Evolutionary conservation across 1,140 invertebrate genomes (phyloP), one percentile per base, ranked within the genome.

Genomic region (Penaeus indicus): DNA sequence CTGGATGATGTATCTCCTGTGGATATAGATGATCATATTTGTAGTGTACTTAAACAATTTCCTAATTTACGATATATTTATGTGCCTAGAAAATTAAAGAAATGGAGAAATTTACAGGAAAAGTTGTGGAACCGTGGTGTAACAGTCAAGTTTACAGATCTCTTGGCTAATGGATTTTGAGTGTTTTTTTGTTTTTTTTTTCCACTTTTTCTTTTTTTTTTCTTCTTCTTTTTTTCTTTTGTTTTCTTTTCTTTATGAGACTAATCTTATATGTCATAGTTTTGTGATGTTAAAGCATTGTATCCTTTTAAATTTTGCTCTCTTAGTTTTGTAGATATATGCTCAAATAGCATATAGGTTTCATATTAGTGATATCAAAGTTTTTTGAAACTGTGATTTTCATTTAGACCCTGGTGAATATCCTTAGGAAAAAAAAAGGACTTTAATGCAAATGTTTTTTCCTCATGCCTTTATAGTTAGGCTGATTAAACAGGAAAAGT

Each of bases 21-120:
- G 67, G 87, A 88, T 84, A 84, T 88, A 54, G 87, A 88, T 84
- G 87, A 88, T 5, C 87, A 88, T 47, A 8, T 88, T 4, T 88
- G 87, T 84, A 27, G 62, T 25, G 78, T 88, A 21, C 54, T 88
- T n/a, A 88, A 88, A 69, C 69, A 84, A 61, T 88, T 64, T 78
- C 87, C 87, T 32, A 88, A 84, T 21, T 19, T 88, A 61, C 81
- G 42, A 10, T 77, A 64, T 77, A 84, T 88, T 42, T 88, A 88
- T 67, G 81, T 88, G 27, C 87, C 87, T 7, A 83, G 87, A 64
- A 84, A 78, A 88, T 75, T 88, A 22, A 84, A 78, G 54, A 77
- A 67, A 75, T 88, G 87, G 87, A 84, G 87, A 67, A 32, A 47
- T 64, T 78, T 88, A 21, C 87, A 88, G 62, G 81, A 88, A 79